Percentiles rank a stretch among this genome's conserved stretches.
Evolutionary conservation across 1,140 invertebrate genomes (phyloP).

Genomic region (Aphidius ervi): DNA sequence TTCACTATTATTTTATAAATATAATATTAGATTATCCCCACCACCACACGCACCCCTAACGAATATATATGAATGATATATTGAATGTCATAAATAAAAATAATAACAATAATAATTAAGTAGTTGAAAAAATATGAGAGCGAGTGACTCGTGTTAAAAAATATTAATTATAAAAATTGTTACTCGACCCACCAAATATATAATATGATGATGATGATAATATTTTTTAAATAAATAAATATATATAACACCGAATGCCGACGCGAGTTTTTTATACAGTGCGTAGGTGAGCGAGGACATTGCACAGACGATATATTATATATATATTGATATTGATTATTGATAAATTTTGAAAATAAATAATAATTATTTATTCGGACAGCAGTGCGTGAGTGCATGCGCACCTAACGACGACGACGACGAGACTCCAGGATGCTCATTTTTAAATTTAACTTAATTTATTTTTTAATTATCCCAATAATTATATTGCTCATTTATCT

Average conservation of each 20-base stretch:
- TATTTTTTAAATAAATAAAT: too few species aligned
- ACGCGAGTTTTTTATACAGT: slow-evolving; percentile 14
- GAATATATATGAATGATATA: background rate
- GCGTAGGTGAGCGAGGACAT: slow-evolving; percentile 15
- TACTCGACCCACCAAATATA: slow-evolving; percentile 6
- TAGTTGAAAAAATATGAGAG: slow-evolving; percentile 6
- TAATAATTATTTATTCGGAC: slow-evolving; percentile 2
- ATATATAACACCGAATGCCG: slow-evolving; percentile 9
- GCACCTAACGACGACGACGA: slow-evolving; percentile 15
- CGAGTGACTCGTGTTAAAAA: slow-evolving; percentile 13
- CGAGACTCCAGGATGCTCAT: background rate
- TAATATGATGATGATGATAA: background rate
- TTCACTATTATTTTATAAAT: too few species aligned
- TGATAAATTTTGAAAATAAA: slow-evolving; percentile 6
- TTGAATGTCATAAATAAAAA: background rate
- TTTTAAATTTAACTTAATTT: too few species aligned
- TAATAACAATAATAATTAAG: background rate
- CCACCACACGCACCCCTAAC: too few species aligned
- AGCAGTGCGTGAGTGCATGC: slow-evolving; percentile 21
- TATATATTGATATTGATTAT: slow-evolving; percentile 9
- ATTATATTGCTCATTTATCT: too few species aligned
- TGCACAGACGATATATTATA: background rate
- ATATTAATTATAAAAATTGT: background rate
- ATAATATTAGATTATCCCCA: too few species aligned
- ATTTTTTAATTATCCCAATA: too few species aligned